These are phyloP conservation scores for Lathronympha strigana DNA, from an alignment of 2,888 invertebrate species.

Conservation along the genomic window DNA sequence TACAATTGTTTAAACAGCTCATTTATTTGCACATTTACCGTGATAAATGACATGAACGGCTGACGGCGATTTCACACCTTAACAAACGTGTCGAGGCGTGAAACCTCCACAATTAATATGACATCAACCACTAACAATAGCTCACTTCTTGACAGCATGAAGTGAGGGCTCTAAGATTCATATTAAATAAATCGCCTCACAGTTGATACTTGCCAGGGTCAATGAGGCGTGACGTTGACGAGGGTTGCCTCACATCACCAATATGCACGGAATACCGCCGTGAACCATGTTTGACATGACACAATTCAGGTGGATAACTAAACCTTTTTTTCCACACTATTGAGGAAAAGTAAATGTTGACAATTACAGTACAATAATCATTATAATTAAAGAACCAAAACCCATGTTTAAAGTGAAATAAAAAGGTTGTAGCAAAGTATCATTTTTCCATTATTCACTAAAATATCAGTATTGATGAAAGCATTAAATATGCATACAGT, in stretches of 20 bases:
- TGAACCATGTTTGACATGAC: slow-evolving; percentile 72
- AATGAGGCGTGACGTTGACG: slow-evolving; percentile 82
- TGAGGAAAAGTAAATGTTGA: slow-evolving; percentile 28
- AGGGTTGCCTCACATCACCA: slow-evolving; percentile 66
- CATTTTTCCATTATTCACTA: too few species aligned
- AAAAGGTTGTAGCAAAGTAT: too few species aligned
- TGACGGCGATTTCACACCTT: slow-evolving; percentile 6
- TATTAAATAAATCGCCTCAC: slow-evolving; percentile 80
- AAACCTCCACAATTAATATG: slow-evolving; percentile 44
- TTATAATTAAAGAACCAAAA: too few species aligned
- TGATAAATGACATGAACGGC: neutral
- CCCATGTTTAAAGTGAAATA: too few species aligned
- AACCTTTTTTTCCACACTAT: slow-evolving; percentile 37
- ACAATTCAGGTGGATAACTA: slow-evolving; percentile 64
- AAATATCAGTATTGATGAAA: neutral
- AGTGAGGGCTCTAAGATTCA: slow-evolving; percentile 72
- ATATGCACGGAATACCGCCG: slow-evolving; percentile 73
- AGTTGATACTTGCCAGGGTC: slow-evolving; percentile 77
- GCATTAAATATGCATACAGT: slow-evolving; percentile 10
- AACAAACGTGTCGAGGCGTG: slow-evolving; percentile 14
- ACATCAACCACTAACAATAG: slow-evolving; percentile 58
- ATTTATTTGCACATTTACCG: neutral
- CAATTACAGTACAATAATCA: neutral
- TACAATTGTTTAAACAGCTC: neutral
- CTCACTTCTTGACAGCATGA: slow-evolving; percentile 71